A percentile compares a stretch with the other conserved stretches of the same genome.
Evolutionary conservation across 2,797 vertebrate species (phyloP).

Genomic region (Crenichthys baileyi): DNA sequence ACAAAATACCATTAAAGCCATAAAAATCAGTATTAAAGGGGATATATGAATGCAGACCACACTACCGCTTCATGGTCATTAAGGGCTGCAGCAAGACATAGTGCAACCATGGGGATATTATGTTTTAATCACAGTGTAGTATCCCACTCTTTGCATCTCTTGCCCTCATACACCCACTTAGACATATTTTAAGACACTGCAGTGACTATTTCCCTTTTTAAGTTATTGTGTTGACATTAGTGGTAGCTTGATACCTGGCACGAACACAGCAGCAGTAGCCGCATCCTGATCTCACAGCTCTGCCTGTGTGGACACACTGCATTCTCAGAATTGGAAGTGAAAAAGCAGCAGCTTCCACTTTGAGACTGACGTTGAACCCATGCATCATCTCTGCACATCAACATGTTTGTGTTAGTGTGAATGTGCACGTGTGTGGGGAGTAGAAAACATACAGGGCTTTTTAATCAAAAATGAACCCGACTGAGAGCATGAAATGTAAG

Average conservation of each 20-base stretch:
- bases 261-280: constrained; percentile 1
- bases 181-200: constrained; percentile 10
- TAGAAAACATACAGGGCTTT: constrained; percentile 40
- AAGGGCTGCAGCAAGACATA: constrained; percentile 5
- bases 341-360: constrained; percentile 45
- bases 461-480: constrained; percentile 40
- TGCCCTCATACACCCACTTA: constrained; percentile 1
- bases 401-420: constrained; percentile 19
- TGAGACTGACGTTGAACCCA: constrained; percentile 43
- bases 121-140: constrained; percentile 39
- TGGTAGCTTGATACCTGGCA: not conserved
- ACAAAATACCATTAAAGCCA: constrained; percentile 37
- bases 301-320: constrained; percentile 8
- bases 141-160: constrained; percentile 10
- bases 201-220: constrained; percentile 8
- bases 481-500: constrained; percentile 22
- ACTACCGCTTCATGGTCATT: constrained; percentile 19
- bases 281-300: constrained; percentile 24
- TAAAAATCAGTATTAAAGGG: constrained; percentile 17
- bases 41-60: constrained; percentile 13
- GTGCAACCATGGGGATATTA: not conserved
- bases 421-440: constrained; percentile 5
- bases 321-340: constrained; percentile 14
- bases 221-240: constrained; percentile 5
- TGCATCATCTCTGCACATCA: constrained; percentile 33